Evolutionary conservation across 2,797 vertebrate genomes (phyloP), one percentile per base, ranked within the genome.

Genomic region (Xenops minutus): DNA sequence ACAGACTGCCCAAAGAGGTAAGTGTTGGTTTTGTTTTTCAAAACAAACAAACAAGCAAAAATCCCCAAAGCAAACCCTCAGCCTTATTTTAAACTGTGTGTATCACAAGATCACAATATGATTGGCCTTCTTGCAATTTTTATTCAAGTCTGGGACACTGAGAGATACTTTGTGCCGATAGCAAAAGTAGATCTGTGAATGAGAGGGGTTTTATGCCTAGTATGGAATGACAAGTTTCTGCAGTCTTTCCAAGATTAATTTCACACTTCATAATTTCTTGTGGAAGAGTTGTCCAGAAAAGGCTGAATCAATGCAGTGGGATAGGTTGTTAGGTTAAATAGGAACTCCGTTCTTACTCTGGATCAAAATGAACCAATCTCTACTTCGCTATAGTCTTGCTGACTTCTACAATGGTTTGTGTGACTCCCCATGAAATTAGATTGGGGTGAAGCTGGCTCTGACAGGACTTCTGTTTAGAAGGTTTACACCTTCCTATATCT

Each of bases 211-310:
- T 92, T 43, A 62, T 77, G 32, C 29, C 21, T 43, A 66, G 13
- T 58, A 37, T 20, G 26, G 52, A 89, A 21, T 44, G n/a, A 67
- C 32, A 59, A 21, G 26, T 85, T 85, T 85, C 67, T 83, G n/a
- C 51, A 77, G 36, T 46, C 48, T 62, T 88, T 76, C 36, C 36
- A 92, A 63, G 68, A 72, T 46, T 93, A 88, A 91, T 94, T 94
- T 95, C 76, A 81, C 54, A 55, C 78, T 62, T 83, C 27, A 48
- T 59, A 75, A 84, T 93, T 85, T 94, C 66, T 68, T 81, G 21
- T 72, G 54, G 62, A 89, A 64, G n/a, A 63, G 22, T 37, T 87
- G 43, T 76, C 49, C 32, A 78, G 75, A 75, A 81, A 78, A 91
- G 43, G 17, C 61, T 69, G 69, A 85, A 82, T 93, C 72, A 61